phyloP scores from a whole-genome alignment of 2,797 vertebrate genomes.

The Galaxias olidus region DNA sequence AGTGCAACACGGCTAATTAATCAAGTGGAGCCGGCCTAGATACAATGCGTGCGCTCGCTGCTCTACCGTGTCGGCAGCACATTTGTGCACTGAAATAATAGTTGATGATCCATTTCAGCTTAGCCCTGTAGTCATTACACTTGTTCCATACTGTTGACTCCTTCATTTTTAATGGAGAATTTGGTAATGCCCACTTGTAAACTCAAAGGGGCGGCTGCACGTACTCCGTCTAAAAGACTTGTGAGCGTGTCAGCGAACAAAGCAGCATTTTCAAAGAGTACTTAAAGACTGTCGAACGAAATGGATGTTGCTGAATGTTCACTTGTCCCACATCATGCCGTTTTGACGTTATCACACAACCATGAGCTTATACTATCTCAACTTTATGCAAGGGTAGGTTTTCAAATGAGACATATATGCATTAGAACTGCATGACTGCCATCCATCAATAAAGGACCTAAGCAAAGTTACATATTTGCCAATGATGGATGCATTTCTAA shows the following conservation, averaged over 20 bases:
- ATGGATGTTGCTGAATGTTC: too few relatives aligned
- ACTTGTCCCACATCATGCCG: slow-evolving; percentile 45
- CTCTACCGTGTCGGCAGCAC: slow-evolving; percentile 26
- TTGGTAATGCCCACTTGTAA: slow-evolving; percentile 31
- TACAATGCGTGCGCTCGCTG: slow-evolving; percentile 51
- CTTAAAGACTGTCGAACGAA: too few relatives aligned
- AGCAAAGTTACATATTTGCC: too few relatives aligned
- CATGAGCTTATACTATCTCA: too few relatives aligned
- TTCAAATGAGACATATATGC: too few relatives aligned
- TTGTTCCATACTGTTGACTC: slow-evolving; percentile 49
- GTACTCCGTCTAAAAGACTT: slow-evolving; percentile 54
- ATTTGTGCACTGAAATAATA: slow-evolving; percentile 34
- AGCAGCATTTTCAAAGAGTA: too few relatives aligned
- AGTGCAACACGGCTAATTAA: slow-evolving; percentile 76
- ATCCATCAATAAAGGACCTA: too few relatives aligned
- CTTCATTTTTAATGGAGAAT: slow-evolving; percentile 48
- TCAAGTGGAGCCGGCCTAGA: slow-evolving; percentile 71
- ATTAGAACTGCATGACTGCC: too few relatives aligned
- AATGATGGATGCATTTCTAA: too few relatives aligned
- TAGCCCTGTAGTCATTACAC: slow-evolving; percentile 51
- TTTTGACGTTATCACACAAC: too few relatives aligned
- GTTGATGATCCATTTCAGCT: slow-evolving; percentile 63
- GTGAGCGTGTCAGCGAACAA: slow-evolving; percentile 30
- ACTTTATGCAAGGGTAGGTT: too few relatives aligned
- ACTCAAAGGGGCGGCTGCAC: slow-evolving; percentile 28